Conservation (phyloP, 2,888 invertebrate species). For the Drosophila mulleri region DNA sequence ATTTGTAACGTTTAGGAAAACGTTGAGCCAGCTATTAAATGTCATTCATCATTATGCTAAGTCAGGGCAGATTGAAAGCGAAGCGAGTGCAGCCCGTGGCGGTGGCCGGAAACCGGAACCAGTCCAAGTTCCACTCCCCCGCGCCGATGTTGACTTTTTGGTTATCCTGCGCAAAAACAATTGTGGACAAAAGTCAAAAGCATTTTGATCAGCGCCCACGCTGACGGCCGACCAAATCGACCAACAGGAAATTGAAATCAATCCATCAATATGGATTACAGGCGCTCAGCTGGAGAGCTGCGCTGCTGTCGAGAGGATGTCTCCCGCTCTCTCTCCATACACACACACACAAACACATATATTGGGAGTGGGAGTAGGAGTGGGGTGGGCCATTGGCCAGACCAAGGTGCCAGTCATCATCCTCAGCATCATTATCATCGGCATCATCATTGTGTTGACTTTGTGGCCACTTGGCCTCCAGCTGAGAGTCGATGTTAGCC, state of each 20-base stretch:
- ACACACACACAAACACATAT: no score
- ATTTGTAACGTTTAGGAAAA: slow-evolving; percentile 78
- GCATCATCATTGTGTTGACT: slow-evolving; percentile 52
- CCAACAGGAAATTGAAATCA: slow-evolving; percentile 85
- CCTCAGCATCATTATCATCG: slow-evolving; percentile 21
- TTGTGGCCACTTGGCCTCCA: slow-evolving; percentile 47
- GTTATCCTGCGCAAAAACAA: slow-evolving; percentile 62
- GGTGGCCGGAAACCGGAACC: slow-evolving; percentile 77
- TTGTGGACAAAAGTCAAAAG: slow-evolving; percentile 57
- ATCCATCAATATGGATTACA: slow-evolving; percentile 85
- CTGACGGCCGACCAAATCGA: slow-evolving; percentile 22
- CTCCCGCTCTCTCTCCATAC: background rate
- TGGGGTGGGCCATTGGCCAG: slow-evolving; percentile 4
- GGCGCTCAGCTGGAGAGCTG: slow-evolving; percentile 43
- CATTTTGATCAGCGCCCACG: slow-evolving; percentile 43
- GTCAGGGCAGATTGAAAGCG: slow-evolving; percentile 46
- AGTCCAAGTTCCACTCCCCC: slow-evolving; percentile 52
- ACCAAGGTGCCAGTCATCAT: slow-evolving; percentile 73
- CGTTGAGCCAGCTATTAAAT: slow-evolving; percentile 67
- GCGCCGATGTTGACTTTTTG: slow-evolving; percentile 59
- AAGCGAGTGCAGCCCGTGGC: background rate
- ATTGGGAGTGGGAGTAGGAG: background rate
- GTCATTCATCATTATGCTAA: slow-evolving; percentile 80
- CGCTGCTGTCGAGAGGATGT: background rate
- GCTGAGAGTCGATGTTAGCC: slow-evolving; percentile 6